Evolutionary conservation across 1,140 invertebrate genomes (phyloP).

Genomic region (Neodiprion virginianus): DNA sequence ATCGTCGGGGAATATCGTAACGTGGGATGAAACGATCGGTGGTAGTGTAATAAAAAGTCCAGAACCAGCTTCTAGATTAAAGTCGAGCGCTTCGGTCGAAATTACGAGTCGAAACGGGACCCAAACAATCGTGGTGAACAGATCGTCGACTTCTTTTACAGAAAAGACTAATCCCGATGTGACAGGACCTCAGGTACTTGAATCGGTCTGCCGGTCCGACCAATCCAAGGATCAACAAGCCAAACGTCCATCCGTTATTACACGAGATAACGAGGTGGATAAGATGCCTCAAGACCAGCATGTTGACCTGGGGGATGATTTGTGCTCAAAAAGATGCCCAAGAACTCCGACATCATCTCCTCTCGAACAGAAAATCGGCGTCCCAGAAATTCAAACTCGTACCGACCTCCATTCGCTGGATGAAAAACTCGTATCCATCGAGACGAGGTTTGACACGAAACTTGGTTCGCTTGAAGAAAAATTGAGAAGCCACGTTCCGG

Average conservation of each 20-base stretch:
- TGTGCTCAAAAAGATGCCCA: neutral
- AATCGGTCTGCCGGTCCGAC: too few species aligned
- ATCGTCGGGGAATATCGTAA: neutral
- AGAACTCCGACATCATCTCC: neutral
- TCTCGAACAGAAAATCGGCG: neutral
- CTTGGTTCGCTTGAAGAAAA: neutral
- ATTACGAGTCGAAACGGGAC: too few species aligned
- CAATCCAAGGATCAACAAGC: too few species aligned
- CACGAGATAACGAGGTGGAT: too few species aligned
- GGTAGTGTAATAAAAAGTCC: constrained; percentile 20
- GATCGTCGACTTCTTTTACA: too few species aligned
- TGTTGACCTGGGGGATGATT: neutral
- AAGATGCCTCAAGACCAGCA: neutral
- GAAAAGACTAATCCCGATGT: too few species aligned
- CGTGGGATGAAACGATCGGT: neutral
- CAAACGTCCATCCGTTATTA: too few species aligned
- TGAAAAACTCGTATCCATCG: neutral
- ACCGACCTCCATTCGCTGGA: constrained; percentile 10
- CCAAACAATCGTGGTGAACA: too few species aligned
- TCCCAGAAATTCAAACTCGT: neutral
- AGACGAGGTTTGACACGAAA: neutral
- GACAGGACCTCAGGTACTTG: too few species aligned
- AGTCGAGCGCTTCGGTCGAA: too few species aligned
- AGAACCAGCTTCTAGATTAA: neutral
- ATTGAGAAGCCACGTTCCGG: neutral